Evolutionary conservation across 2,113 vertebrate species (phyloP).

Genomic region (Tonatia bakeri): DNA sequence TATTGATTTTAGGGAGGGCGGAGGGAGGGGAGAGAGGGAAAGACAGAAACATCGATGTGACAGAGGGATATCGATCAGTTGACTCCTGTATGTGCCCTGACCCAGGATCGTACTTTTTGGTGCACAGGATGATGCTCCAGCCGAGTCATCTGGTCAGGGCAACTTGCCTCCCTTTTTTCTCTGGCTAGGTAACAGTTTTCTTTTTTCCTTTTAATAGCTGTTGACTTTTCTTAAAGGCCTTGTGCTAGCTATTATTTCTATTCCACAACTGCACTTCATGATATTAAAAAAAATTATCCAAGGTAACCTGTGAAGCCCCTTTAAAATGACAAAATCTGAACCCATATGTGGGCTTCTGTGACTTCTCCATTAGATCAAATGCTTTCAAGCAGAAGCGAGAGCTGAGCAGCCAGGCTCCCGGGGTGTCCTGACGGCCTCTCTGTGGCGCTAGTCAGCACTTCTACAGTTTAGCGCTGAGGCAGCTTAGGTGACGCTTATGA

Average conservation of each 20-base stretch:
- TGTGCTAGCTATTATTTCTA: conserved; percentile 17
- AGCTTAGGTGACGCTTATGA: not conserved
- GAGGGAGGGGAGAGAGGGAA: too few relatives aligned
- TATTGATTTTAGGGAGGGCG: too few relatives aligned
- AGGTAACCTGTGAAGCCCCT: not conserved
- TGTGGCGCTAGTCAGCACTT: not conserved
- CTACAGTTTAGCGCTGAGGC: not conserved
- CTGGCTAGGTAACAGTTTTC: not conserved
- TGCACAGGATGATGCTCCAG: too few relatives aligned
- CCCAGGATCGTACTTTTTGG: too few relatives aligned
- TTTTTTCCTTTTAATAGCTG: not conserved
- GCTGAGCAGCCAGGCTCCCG: not conserved
- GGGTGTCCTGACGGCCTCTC: not conserved
- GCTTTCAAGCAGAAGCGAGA: not conserved
- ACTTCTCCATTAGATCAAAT: not conserved
- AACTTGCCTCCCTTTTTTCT: not conserved
- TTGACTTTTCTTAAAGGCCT: conserved; percentile 28
- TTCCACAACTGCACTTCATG: conserved; percentile 15
- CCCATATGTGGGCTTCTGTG: not conserved
- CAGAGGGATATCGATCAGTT: too few relatives aligned
- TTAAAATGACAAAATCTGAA: conserved; percentile 12
- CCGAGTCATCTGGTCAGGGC: too few relatives aligned
- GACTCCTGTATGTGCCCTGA: too few relatives aligned
- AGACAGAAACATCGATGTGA: too few relatives aligned
- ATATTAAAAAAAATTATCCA: not conserved